Conservation (phyloP, 2,113 vertebrate genomes). For the Python bivittatus region DNA sequence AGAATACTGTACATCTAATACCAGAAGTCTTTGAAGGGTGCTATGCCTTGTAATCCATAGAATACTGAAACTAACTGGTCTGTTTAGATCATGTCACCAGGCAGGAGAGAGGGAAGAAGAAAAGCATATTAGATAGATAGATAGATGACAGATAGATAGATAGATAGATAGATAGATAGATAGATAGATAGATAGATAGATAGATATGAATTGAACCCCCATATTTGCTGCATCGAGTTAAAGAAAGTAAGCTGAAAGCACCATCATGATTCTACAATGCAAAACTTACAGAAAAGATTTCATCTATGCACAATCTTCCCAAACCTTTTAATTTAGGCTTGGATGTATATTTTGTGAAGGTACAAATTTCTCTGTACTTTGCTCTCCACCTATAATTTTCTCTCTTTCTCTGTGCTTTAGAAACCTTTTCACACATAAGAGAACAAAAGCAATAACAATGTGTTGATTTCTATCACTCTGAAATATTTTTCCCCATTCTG, state of each 20-base stretch:
- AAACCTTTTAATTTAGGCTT: slow-evolving; percentile 53
- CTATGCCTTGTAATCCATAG: slow-evolving; percentile 77
- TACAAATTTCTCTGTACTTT: slow-evolving; percentile 43
- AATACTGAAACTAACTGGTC: slow-evolving; percentile 79
- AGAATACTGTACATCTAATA: slow-evolving; percentile 69
- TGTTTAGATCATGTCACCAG: slow-evolving; percentile 69
- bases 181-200: too few species aligned
- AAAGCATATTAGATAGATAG: slow-evolving; percentile 32
- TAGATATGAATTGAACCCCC: slow-evolving; percentile 66
- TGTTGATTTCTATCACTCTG: slow-evolving; percentile 72
- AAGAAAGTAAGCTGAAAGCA: slow-evolving; percentile 54
- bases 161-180: too few species aligned
- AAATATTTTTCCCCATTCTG: slow-evolving; percentile 70
- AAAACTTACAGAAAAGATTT: slow-evolving; percentile 52
- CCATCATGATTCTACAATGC: slow-evolving; percentile 37
- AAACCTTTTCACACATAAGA: slow-evolving; percentile 64
- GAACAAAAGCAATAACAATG: slow-evolving; percentile 69
- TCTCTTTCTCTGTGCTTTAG: slow-evolving; percentile 64
- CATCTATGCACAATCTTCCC: slow-evolving; percentile 53
- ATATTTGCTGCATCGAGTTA: slow-evolving; percentile 60
- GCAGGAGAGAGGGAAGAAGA: slow-evolving; percentile 3
- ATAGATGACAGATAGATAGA: neutral
- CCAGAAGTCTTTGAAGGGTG: slow-evolving; percentile 70
- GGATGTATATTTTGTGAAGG: slow-evolving; percentile 56
- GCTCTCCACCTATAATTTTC: slow-evolving; percentile 61